These are phyloP conservation scores for Sebastes umbrosus DNA, from an alignment of 2,797 vertebrate species.

Conservation along the genomic window DNA sequence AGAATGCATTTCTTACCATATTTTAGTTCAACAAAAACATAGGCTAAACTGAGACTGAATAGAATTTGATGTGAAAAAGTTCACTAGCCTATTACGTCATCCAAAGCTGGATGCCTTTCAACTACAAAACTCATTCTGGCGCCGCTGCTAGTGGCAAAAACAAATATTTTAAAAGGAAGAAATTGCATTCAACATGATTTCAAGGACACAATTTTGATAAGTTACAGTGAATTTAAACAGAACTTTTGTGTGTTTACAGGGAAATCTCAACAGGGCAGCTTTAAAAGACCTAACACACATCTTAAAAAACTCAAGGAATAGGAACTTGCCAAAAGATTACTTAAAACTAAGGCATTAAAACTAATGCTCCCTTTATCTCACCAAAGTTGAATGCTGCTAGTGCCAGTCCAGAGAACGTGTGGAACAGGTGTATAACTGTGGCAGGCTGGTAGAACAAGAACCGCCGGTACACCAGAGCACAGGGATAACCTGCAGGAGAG, in stretches of 20 bases:
- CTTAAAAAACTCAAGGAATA: not conserved
- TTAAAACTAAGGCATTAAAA: not conserved
- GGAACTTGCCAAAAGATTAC: not conserved
- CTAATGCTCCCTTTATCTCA: slow-evolving; percentile 67
- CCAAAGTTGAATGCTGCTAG: slow-evolving; percentile 98
- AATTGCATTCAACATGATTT: too few species aligned
- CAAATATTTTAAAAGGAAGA: not conserved
- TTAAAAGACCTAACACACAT: not conserved
- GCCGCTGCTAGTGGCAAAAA: too few species aligned
- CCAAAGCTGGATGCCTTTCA: too few species aligned
- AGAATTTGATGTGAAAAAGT: too few species aligned
- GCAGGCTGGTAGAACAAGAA: slow-evolving; percentile 91
- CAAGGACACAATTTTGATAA: not conserved
- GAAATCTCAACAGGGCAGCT: not conserved
- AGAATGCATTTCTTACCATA: too few species aligned
- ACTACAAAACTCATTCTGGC: too few species aligned
- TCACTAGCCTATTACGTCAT: too few species aligned
- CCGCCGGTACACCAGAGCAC: slow-evolving; percentile 90
- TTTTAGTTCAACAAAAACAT: too few species aligned
- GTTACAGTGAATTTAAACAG: not conserved
- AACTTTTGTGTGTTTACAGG: not conserved
- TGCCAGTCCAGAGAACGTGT: slow-evolving; percentile 89
- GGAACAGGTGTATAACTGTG: slow-evolving; percentile 92
- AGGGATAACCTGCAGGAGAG: slow-evolving; percentile 89
- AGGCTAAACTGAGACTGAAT: too few species aligned